Base-by-base conservation (phyloP, 2,888 invertebrate species). In the Phyllotreta striolata region DNA sequence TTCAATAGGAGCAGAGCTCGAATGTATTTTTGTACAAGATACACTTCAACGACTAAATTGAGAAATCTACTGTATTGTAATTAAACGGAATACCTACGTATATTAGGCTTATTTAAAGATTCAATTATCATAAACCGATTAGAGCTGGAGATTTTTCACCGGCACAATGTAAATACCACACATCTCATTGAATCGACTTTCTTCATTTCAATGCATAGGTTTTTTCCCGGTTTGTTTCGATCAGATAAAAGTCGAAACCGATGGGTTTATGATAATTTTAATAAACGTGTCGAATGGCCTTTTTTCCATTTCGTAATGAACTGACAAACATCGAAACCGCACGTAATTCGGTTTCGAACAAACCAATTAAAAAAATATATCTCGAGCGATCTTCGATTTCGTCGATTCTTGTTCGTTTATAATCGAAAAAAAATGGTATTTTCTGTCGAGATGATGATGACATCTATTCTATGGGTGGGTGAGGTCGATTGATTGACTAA, bases 171-270 rank as follows among this genome's bases (percentile, higher is more conserved):
- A 66, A 69, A 64, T 66, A 56, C 61, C 63, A n/a, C 4, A 24
- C 24, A 1, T 24, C 24, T 39, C 38, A 67, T 64, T 54, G 68
- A 60, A 51, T 62, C 46, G 57, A 41, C 62, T 62, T 59, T 61
- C 66, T 69, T 66, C 69, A 69, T 67, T 69, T 62, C 62, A 55
- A 69, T 69, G 69, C 69, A 69, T 69, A 61, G 65, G 62, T 65
- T 69, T 60, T 68, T 24, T 24, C 4, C 24, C n/a, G n/a, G 24
- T 24, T 67, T 67, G 69, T 67, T 69, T 67, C 57, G 64, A 69
- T 69, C 69, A 62, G 69, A 69, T 69, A 69, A n/a, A n/a, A 67
- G 58, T 38, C 34, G 39, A 51, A 59, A 60, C 51, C 59, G 61
- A 58, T 49, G 62, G 66, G 57, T 66, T 66, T 68, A 68, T 64